Base-by-base conservation (phyloP, 2,888 invertebrate genomes). In the Hylaea fasciaria region DNA sequence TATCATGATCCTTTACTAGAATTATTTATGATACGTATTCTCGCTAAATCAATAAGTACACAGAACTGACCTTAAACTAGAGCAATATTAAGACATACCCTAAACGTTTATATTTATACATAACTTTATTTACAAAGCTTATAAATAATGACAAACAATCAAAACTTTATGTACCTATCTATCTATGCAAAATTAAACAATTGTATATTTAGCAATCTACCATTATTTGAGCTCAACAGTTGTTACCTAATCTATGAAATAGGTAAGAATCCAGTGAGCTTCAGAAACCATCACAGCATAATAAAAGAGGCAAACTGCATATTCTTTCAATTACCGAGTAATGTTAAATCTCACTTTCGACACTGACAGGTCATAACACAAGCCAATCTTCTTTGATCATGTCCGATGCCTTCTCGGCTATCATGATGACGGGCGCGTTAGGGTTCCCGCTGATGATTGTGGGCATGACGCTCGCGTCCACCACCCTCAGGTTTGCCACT, bases 401-500 rank as follows among this genome's bases (percentile, higher is more conserved):
- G 79, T 98, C 97, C 8, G 97, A 95, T 0, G 95, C 97, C 81
- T 97, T 97, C 77, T 98, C 97, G 0, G 96, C 98, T 52, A 98
- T 97, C 97, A 97, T 97, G 45, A 98, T 97, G 0, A 95, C 94
- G 0, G 97, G 97, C 0, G 97, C 97, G 81, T 97, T 97, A 0
- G 97, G 97, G 87, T 98, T 97, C 0, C 97, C 97, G 80, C 97
- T 97, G 12, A 97, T 94, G 62, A 98, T 97, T 0, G 94, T 95
- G 0, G 97, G 97, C 97, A 98, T 97, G 52, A 98, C 95, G 66
- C 97, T 96, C 0, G 97, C 97, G 79, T 97, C 97, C 0, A 95
- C 95, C 0, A 97, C 96, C 63, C 97, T 93, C 22, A 97, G 85
- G 29, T 95, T 95, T 0, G 95, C 94, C 0, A 97, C 94, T 0